These are phyloP conservation scores for Albula goreensis DNA, from an alignment of 2,113 vertebrate genomes.

Conservation along the genomic window DNA sequence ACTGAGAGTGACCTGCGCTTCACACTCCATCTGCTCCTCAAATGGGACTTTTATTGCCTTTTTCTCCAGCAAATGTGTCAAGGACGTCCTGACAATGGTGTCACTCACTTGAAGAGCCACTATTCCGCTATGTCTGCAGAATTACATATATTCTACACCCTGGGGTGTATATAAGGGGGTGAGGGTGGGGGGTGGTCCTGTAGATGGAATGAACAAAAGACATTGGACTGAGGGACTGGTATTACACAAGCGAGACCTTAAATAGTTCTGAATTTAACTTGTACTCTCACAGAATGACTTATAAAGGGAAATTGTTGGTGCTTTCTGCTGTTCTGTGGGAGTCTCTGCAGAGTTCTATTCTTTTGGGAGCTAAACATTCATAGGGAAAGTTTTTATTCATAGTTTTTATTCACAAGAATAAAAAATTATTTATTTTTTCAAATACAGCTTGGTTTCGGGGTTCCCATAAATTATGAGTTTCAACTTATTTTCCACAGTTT, in stretches of 20 bases:
- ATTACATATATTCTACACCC: not conserved
- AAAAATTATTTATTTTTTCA: too few species aligned
- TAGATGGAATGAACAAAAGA: not conserved
- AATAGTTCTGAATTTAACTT: not conserved
- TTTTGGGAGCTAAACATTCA: too few species aligned
- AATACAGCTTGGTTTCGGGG: too few species aligned
- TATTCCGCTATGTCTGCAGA: not conserved
- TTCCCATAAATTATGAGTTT: too few species aligned
- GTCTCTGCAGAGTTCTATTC: too few species aligned
- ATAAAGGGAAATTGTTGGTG: too few species aligned
- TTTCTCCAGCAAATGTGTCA: conserved; percentile 12
- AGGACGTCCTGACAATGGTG: not conserved
- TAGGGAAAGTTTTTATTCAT: too few species aligned
- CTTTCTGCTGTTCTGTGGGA: too few species aligned
- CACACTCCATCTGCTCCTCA: not conserved
- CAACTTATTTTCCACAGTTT: too few species aligned
- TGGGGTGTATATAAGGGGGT: too few species aligned
- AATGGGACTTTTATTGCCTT: conserved; percentile 13
- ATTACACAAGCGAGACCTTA: not conserved
- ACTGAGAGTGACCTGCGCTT: not conserved
- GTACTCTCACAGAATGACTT: not conserved
- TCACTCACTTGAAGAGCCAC: not conserved
- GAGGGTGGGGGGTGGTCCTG: not conserved
- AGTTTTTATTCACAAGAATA: too few species aligned
- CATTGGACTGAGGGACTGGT: not conserved